Conservation (phyloP, 2,888 invertebrate species). For the Nymphalis urticae region DNA sequence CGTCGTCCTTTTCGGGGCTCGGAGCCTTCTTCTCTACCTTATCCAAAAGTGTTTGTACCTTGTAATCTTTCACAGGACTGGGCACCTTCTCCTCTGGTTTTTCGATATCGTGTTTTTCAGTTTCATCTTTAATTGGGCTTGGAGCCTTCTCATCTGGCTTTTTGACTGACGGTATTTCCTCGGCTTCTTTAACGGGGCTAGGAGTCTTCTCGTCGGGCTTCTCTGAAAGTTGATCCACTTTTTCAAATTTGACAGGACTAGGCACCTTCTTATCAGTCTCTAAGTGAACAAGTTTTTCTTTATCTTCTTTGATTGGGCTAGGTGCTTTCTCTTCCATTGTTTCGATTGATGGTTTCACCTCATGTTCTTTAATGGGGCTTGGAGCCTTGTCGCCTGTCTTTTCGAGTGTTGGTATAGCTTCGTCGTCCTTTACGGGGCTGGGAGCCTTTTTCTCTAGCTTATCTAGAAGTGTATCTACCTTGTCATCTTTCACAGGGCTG, state of each 20-base stretch:
- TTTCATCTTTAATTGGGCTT: conserved; percentile 8
- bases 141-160: conserved; percentile 27
- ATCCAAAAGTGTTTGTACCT: conserved; percentile 6
- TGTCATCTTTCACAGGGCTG: conserved; percentile 16
- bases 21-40: not conserved
- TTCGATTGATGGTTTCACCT: not conserved
- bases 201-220: conserved; percentile 15
- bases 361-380: conserved; percentile 17
- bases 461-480: too few relatives aligned
- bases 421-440: conserved; percentile 24
- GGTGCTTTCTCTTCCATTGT: not conserved
- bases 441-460: not conserved
- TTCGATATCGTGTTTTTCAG: not conserved
- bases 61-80: not conserved
- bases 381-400: conserved; percentile 26
- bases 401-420: conserved; percentile 13
- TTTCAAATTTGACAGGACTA: conserved; percentile 17
- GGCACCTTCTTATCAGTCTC: conserved; percentile 15
- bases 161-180: conserved; percentile 22
- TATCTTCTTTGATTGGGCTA: not conserved
- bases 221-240: not conserved
- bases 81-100: conserved; percentile 20
- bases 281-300: not conserved
- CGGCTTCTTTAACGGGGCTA: conserved; percentile 13
- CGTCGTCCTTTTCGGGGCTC: not conserved